Percentiles rank a stretch among this genome's conserved stretches.
phyloP scores from a whole-genome alignment of 2,888 invertebrate species.

The Spodoptera picta region DNA sequence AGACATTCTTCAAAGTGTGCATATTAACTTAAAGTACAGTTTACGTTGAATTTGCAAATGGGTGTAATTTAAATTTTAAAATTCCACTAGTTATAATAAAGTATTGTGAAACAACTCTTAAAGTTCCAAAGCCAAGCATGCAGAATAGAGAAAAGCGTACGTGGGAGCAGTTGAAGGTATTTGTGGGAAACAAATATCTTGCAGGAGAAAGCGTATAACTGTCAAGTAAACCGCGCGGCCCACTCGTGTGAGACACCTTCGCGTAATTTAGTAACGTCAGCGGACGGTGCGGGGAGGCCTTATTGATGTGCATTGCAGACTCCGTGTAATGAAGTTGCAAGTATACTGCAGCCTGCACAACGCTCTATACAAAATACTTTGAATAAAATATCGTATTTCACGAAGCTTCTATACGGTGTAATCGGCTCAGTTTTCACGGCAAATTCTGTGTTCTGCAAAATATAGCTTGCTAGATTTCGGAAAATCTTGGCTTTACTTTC shows the following conservation, averaged over 20 bases:
- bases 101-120: not conserved
- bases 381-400: slow-evolving; percentile 42
- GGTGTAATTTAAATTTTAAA: no score
- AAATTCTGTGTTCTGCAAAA: slow-evolving; percentile 25
- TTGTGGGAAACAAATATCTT: slow-evolving; percentile 65
- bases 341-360: slow-evolving; percentile 21
- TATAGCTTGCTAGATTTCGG: slow-evolving; percentile 28
- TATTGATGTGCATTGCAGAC: slow-evolving; percentile 53
- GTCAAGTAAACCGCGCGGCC: slow-evolving; percentile 62
- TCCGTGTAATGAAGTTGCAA: slow-evolving; percentile 49
- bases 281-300: slow-evolving; percentile 31
- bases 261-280: slow-evolving; percentile 45
- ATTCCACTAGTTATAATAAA: no score
- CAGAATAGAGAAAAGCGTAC: slow-evolving; percentile 9
- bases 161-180: slow-evolving; percentile 31
- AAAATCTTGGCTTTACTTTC: slow-evolving; percentile 32
- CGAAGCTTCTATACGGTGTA: slow-evolving; percentile 25
- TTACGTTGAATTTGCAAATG: no score
- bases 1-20: not conserved
- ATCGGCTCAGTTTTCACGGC: slow-evolving; percentile 41
- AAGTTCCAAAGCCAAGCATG: not conserved
- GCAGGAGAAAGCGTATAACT: slow-evolving; percentile 65
- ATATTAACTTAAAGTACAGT: no score
- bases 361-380: slow-evolving; percentile 36
- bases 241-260: slow-evolving; percentile 53